phyloP scores from a whole-genome alignment of 2,888 invertebrate species.

The Chrysolina haemoptera region DNA sequence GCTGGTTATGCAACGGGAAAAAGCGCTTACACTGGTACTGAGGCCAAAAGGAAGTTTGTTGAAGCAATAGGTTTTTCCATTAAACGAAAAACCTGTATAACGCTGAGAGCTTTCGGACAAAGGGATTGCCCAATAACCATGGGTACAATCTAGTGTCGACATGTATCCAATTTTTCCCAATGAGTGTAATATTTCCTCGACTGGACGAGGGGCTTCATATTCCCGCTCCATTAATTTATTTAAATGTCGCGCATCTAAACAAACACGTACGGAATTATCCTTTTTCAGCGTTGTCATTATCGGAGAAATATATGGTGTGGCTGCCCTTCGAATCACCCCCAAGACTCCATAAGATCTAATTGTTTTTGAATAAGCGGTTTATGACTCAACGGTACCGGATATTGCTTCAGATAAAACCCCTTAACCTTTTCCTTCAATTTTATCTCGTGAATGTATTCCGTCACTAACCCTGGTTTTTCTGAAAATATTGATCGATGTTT shows the following conservation, averaged over 20 bases:
- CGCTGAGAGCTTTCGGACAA: slow-evolving; percentile 30
- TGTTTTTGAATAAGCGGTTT: too few species aligned
- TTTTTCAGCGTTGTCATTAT: too few species aligned
- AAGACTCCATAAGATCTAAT: too few species aligned
- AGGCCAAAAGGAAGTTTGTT: slow-evolving; percentile 45
- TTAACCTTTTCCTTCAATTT: too few species aligned
- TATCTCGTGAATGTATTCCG: too few species aligned
- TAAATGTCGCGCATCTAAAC: slow-evolving; percentile 43
- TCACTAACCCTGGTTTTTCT: too few species aligned
- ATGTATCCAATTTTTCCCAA: slow-evolving; percentile 29
- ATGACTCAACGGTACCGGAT: too few species aligned
- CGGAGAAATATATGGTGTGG: too few species aligned
- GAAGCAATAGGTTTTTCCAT: slow-evolving; percentile 39
- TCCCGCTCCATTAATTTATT: slow-evolving; percentile 44
- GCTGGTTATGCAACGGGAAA: slow-evolving; percentile 23
- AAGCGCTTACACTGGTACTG: slow-evolving; percentile 28
- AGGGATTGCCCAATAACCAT: slow-evolving; percentile 47
- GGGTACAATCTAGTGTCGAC: slow-evolving; percentile 42
- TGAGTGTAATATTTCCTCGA: slow-evolving; percentile 38
- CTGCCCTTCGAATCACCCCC: too few species aligned
- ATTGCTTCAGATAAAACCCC: too few species aligned
- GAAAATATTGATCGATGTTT: too few species aligned
- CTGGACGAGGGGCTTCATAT: slow-evolving; percentile 38
- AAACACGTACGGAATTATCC: slow-evolving; percentile 36
- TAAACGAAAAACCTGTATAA: slow-evolving; percentile 47